Percentiles rank a stretch among this genome's conserved stretches.
Conservation (phyloP, 2,797 vertebrate genomes). For the Pseudochirops cupreus region DNA sequence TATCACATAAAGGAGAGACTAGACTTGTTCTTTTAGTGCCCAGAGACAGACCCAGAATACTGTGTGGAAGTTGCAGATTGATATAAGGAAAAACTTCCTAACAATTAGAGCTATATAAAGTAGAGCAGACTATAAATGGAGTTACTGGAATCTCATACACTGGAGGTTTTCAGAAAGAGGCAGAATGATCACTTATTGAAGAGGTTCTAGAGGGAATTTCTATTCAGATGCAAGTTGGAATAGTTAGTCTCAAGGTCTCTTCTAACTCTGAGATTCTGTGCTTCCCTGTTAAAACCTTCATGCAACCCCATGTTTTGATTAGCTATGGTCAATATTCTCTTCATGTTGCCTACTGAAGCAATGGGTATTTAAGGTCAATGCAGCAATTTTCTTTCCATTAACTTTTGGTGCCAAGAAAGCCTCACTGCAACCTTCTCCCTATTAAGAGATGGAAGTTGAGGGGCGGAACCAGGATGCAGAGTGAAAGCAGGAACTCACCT, state of each 20-base stretch:
- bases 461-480: too few species aligned
- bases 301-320: neutral
- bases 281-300: neutral
- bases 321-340: neutral
- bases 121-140: neutral
- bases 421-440: neutral
- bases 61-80: neutral
- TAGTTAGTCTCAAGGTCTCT: neutral
- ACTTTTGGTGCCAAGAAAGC: neutral
- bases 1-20: neutral
- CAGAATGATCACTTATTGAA: neutral
- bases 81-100: neutral
- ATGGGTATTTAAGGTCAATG: neutral
- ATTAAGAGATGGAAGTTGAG: neutral
- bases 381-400: neutral
- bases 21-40: neutral
- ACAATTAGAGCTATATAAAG: neutral
- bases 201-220: neutral
- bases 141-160: neutral
- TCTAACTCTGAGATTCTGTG: neutral
- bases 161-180: neutral
- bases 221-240: neutral
- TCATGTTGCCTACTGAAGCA: neutral
- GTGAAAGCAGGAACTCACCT: too few species aligned
- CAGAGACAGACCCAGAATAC: neutral